Evolutionary conservation across 1,140 invertebrate species (phyloP), one percentile per base, ranked within the genome.

Genomic region (Microvelia longipes): DNA sequence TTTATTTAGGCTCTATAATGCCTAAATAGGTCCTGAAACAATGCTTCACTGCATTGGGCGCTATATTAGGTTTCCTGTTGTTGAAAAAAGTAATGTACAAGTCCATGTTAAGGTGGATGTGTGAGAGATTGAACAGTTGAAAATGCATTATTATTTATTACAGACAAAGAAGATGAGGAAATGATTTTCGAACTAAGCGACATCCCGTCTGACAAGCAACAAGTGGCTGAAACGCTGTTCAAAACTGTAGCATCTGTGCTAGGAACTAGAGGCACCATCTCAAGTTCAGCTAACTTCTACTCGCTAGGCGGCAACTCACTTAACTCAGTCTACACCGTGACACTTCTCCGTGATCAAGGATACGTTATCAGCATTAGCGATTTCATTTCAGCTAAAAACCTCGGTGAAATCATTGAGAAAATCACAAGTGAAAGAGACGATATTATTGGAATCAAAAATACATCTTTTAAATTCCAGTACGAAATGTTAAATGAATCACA

Each of bases 291-390:
- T 0, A 92, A 91, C 74, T 94, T 93, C 77, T 93, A 90, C 76
- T 85, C 91, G 70, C 81, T 93, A 29, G 92, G 92, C 15, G 91
- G 92, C 25, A 92, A 93, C 76, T 93, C 91, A 0, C 80, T 94
- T 1, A 93, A 93, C 77, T 92, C 90, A 0, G 87, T 94, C 50
- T 88, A 85, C 69, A 91, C 90, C 0, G 88, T 94, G 2, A 89
- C 89, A 0, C 84, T 85, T 75, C 78, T 94, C 50, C 81, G 84
- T n/a, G 88, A 92, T 67, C 85, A 87, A 75, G 90, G 90, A 71
- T 92, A 88, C 76, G 81, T 84, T 71, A 90, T 94, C 71, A 85
- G 87, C 87, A 78, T 93, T 29, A 86, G 85, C 15, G 89, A 92
- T 75, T 93, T 93, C 75, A 85, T 92, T n/a, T 83, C 83, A 0